phyloP scores from a whole-genome alignment of 1,140 invertebrate genomes.

The Eupristina koningsbergeri region DNA sequence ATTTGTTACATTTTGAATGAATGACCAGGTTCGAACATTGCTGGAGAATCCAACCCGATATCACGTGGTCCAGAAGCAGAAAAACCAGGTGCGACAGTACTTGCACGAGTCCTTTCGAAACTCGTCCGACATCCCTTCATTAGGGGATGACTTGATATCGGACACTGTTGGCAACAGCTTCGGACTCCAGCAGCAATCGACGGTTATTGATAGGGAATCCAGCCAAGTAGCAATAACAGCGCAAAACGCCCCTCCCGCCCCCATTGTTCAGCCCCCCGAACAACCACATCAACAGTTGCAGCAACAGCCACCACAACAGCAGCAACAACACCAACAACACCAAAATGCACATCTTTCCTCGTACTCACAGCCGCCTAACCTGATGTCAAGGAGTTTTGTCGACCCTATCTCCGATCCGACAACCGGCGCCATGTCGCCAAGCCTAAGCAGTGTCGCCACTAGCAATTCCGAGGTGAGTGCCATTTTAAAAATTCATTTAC shows the following conservation, averaged over 20 bases:
- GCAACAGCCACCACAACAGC: conserved; percentile 25
- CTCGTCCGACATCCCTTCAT: conserved; percentile 49
- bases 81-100: conserved; percentile 89
- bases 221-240: conserved; percentile 61
- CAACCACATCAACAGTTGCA: conserved; percentile 26
- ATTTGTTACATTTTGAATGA: too few species aligned
- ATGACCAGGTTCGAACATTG: conserved; percentile 87
- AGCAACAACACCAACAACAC: background rate
- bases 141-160: conserved; percentile 30
- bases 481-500: background rate
- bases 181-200: conserved; percentile 50
- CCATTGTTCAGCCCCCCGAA: conserved; percentile 57
- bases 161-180: conserved; percentile 3
- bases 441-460: conserved; percentile 81
- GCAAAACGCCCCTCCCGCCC: conserved; percentile 67
- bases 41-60: conserved; percentile 93
- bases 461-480: conserved; percentile 82
- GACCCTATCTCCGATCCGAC: conserved; percentile 75
- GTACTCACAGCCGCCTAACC: conserved; percentile 62
- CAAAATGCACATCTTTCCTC: conserved; percentile 66
- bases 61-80: conserved; percentile 92
- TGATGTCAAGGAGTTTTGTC: conserved; percentile 56
- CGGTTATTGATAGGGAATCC: conserved; percentile 58
- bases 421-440: conserved; percentile 79
- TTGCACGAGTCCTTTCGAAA: conserved; percentile 82